Evolutionary conservation across 1,140 invertebrate genomes (phyloP).

Genomic region (Mycetomoellerius zeteki): DNA sequence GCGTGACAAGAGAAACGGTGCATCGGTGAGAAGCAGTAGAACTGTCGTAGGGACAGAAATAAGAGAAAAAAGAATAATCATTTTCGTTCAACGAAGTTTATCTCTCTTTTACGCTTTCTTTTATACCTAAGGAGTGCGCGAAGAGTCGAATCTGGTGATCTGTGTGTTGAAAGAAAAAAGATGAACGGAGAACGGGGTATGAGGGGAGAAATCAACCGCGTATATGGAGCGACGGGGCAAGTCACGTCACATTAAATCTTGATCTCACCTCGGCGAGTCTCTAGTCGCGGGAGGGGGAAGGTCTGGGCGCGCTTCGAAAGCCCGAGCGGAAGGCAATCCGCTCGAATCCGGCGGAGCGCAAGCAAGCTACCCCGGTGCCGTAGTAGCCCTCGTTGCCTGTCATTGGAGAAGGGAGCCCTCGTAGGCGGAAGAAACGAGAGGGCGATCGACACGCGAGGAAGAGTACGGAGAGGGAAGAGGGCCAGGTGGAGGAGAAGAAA

Average conservation of each 20-base stretch:
- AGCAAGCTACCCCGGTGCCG: constrained; percentile 79
- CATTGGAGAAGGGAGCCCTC: constrained; percentile 60
- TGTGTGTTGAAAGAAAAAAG: background rate
- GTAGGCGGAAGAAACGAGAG: constrained; percentile 52
- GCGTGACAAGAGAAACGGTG: constrained; percentile 38
- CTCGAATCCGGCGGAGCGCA: constrained; percentile 86
- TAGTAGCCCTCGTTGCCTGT: constrained; percentile 41
- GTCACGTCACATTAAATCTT: constrained; percentile 83
- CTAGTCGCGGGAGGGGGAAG: constrained; percentile 76
- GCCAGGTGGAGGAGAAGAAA: constrained; percentile 23
- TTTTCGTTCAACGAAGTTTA: background rate
- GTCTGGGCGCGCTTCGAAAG: constrained; percentile 86
- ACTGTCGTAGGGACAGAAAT: background rate
- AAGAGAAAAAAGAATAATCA: constrained; percentile 1
- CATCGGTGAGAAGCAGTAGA: background rate
- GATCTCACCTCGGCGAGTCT: constrained; percentile 82
- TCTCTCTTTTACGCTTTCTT: background rate
- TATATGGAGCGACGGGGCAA: constrained; percentile 45
- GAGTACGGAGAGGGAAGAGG: constrained; percentile 22
- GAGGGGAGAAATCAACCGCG: constrained; percentile 11
- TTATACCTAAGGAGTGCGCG: background rate
- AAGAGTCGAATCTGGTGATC: background rate
- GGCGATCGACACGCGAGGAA: constrained; percentile 46
- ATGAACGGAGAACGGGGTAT: background rate
- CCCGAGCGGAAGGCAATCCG: constrained; percentile 86